Evolutionary conservation across 2,113 vertebrate species (phyloP).

Genomic region (Centropus bengalensis): DNA sequence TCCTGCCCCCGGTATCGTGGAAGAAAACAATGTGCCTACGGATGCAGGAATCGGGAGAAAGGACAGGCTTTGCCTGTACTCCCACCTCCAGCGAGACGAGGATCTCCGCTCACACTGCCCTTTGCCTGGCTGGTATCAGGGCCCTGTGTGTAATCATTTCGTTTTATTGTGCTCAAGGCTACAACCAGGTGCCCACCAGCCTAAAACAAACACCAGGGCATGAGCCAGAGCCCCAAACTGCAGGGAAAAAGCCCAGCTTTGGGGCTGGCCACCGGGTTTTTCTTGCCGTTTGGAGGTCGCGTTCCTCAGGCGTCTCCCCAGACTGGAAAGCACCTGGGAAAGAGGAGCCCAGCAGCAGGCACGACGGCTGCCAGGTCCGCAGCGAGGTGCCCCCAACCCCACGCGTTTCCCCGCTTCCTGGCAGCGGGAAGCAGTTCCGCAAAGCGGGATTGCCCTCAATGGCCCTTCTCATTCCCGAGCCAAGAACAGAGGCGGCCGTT

Average conservation of each 20-base stretch:
- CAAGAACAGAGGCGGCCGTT: background rate
- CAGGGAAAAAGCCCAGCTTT: background rate
- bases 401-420: background rate
- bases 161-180: background rate
- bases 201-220: background rate
- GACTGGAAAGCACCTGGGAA: background rate
- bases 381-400: background rate
- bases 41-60: background rate
- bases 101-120: background rate
- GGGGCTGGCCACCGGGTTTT: background rate
- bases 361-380: background rate
- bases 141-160: accelerated
- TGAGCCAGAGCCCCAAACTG: background rate
- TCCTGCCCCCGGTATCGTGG: background rate
- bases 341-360: background rate
- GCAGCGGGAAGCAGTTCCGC: background rate
- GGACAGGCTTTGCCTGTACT: background rate
- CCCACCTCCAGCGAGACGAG: background rate
- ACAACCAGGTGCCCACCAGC: background rate
- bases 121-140: background rate
- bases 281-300: background rate
- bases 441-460: background rate
- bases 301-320: background rate
- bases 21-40: background rate
- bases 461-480: background rate